A percentile compares a stretch with the other conserved stretches of the same genome.
Conservation (phyloP, 2,888 invertebrate genomes). For the Pandemis corylana region DNA sequence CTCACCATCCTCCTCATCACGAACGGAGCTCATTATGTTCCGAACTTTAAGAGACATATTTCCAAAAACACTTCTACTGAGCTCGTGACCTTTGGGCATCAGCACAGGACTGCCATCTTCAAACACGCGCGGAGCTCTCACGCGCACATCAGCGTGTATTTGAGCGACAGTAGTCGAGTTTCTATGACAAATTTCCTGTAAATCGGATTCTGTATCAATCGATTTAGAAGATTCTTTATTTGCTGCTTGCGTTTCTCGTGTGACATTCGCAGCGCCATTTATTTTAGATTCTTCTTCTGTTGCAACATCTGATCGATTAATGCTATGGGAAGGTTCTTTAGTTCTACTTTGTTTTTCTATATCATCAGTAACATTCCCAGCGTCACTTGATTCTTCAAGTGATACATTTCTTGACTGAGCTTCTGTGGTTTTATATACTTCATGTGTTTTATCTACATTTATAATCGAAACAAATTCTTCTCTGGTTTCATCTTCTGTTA, state of each 20-base stretch:
- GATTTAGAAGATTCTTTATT: background rate
- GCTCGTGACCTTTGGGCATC: conserved; percentile 4
- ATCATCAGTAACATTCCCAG: background rate
- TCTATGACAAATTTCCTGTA: conserved; percentile 9
- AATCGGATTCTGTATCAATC: conserved; percentile 14
- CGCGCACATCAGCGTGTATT: background rate
- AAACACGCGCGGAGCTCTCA: background rate
- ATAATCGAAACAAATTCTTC: background rate
- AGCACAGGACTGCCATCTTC: conserved; percentile 28
- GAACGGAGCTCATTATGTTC: background rate
- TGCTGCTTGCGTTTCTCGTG: background rate
- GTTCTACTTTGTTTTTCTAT: background rate
- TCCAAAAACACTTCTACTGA: conserved; percentile 15
- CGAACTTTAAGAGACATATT: background rate
- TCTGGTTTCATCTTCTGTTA: background rate
- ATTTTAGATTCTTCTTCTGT: background rate
- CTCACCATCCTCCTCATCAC: background rate
- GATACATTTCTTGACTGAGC: background rate
- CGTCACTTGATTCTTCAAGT: background rate
- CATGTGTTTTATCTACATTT: background rate
- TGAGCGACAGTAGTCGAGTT: conserved; percentile 14
- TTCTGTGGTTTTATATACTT: background rate
- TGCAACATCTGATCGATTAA: background rate
- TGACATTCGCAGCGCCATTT: background rate
- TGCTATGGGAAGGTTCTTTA: background rate